These are phyloP conservation scores for Scolanthus callimorphus DNA, from an alignment of 92 coral and sea anemone species.

Conservation along the genomic window DNA sequence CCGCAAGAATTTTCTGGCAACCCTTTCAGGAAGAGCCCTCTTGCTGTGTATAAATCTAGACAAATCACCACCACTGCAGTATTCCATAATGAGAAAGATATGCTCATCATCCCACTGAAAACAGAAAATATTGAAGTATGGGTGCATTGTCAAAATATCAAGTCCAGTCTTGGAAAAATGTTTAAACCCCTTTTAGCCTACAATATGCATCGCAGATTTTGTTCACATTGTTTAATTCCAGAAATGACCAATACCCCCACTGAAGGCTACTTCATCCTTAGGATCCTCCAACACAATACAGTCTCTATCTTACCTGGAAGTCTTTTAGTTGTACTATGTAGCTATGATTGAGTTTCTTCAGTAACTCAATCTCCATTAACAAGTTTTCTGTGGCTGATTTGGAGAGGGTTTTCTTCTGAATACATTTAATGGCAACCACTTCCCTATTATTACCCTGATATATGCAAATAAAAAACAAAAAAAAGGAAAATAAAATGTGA, in stretches of 20 bases:
- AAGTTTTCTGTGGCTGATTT: slow-evolving; percentile 91
- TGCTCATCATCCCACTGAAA: slow-evolving; percentile 93
- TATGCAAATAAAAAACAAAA: no score
- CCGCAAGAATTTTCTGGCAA: slow-evolving; percentile 80
- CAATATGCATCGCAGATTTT: no score
- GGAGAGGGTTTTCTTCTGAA: slow-evolving; percentile 67
- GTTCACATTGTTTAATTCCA: no score
- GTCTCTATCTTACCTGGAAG: slow-evolving; percentile 70
- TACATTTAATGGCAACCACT: slow-evolving; percentile 96
- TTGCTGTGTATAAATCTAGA: slow-evolving; percentile 89
- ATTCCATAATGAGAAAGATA: slow-evolving; percentile 98
- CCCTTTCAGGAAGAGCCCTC: slow-evolving; percentile 76
- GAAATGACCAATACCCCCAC: no score
- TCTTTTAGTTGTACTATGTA: slow-evolving; percentile 90
- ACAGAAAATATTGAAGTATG: no score
- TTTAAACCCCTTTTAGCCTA: no score
- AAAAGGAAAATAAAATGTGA: no score
- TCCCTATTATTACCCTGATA: slow-evolving; percentile 87
- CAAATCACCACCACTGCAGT: slow-evolving; percentile 98
- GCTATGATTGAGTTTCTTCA: slow-evolving; percentile 85
- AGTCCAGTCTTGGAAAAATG: no score
- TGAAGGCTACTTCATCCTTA: no score
- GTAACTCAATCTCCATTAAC: slow-evolving; percentile 82
- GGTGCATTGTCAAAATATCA: no score
- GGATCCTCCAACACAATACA: no score